phyloP scores from a whole-genome alignment of 2,797 vertebrate species.

The Chromis chromis region DNA sequence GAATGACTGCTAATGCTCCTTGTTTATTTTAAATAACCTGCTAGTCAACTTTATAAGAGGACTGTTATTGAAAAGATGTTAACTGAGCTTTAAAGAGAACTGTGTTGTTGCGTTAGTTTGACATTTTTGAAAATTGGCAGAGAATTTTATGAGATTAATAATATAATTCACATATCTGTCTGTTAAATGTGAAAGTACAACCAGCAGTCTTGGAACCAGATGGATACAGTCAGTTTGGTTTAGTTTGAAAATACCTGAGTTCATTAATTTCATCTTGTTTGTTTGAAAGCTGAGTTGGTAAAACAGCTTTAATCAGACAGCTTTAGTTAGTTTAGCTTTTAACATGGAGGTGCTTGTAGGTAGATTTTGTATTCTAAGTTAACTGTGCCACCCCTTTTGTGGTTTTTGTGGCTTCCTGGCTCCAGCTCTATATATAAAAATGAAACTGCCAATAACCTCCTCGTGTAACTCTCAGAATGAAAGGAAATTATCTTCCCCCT shows the following conservation, averaged over 20 bases:
- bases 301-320: neutral
- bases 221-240: neutral
- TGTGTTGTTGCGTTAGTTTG: neutral
- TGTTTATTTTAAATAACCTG: neutral
- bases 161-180: no score
- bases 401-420: neutral
- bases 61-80: neutral
- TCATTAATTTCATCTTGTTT: neutral
- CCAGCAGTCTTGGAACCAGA: neutral
- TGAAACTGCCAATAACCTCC: no score
- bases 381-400: no score
- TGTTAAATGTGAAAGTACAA: neutral
- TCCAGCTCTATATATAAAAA: neutral
- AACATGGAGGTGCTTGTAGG: neutral
- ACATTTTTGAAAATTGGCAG: neutral
- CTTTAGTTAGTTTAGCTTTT: neutral
- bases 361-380: no score
- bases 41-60: neutral
- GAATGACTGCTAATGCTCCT: neutral
- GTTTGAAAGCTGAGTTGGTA: no score
- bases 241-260: neutral
- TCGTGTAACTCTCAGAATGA: no score
- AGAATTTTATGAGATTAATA: no score
- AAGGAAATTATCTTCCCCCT: no score
- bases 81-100: neutral